A percentile compares a stretch with the other conserved stretches of the same genome.
These are phyloP conservation scores for Leptopilina boulardi DNA, from an alignment of 1,140 invertebrate genomes.

Conservation along the genomic window DNA sequence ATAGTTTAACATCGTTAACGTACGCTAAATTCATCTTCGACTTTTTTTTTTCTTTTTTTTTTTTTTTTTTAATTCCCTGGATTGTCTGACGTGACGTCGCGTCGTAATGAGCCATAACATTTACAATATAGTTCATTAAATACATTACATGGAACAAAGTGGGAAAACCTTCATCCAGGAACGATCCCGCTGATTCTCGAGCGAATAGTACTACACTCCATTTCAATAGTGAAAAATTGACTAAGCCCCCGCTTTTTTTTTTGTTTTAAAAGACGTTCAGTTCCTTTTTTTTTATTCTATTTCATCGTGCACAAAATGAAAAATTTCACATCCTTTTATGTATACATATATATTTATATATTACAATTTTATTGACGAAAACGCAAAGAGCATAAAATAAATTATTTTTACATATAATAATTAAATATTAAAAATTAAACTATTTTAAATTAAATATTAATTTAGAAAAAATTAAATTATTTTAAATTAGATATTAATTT, in stretches of 20 bases:
- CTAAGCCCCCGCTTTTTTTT: neutral
- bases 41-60: neutral
- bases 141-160: neutral
- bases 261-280: conserved; percentile 5
- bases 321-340: neutral
- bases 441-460: too few relatives aligned
- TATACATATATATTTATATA: too few relatives aligned
- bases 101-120: conserved; percentile 17
- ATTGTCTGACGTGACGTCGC: conserved; percentile 19
- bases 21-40: conserved; percentile 18
- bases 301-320: conserved; percentile 4
- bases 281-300: neutral
- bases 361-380: neutral
- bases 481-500: too few relatives aligned
- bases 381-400: too few relatives aligned
- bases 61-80: neutral
- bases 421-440: too few relatives aligned
- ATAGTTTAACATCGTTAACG: conserved; percentile 19
- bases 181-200: conserved; percentile 12
- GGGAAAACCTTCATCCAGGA: conserved; percentile 19
- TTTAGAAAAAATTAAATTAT: too few relatives aligned
- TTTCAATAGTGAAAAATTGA: conserved; percentile 26
- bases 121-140: conserved; percentile 16
- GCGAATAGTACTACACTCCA: conserved; percentile 31
- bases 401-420: too few relatives aligned